Evolutionary conservation across 2,888 invertebrate genomes (phyloP).

Genomic region (Cryptus viduatorius): DNA sequence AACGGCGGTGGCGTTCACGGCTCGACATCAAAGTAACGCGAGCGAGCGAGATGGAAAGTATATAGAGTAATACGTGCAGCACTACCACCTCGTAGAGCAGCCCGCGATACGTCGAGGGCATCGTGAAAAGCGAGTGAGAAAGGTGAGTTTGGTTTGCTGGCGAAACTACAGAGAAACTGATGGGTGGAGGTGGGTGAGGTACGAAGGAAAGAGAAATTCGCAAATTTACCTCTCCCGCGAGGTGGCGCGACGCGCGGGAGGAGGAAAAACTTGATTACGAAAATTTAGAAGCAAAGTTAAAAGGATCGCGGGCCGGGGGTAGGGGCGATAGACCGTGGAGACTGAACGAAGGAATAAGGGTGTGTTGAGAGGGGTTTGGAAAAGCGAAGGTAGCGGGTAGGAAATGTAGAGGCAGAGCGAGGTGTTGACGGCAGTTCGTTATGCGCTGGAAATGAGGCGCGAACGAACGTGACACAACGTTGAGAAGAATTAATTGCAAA

Average conservation of each 20-base stretch:
- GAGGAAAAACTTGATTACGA: slow-evolving; percentile 82
- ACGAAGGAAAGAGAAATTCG: slow-evolving; percentile 75
- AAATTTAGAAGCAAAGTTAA: slow-evolving; percentile 81
- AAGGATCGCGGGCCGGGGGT: slow-evolving; percentile 74
- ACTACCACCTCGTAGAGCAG: slow-evolving; percentile 49
- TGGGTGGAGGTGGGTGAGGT: slow-evolving; percentile 40
- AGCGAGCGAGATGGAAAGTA: slow-evolving; percentile 41
- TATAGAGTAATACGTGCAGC: slow-evolving; percentile 33
- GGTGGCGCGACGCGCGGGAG: slow-evolving; percentile 14
- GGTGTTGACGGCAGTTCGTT: slow-evolving; percentile 76
- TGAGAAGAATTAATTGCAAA: slow-evolving; percentile 83
- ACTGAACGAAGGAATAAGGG: slow-evolving; percentile 25
- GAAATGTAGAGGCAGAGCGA: slow-evolving; percentile 26
- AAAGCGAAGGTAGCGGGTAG: slow-evolving; percentile 72
- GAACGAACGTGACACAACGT: slow-evolving; percentile 82
- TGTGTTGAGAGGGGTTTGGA: slow-evolving; percentile 66
- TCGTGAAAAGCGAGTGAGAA: slow-evolving; percentile 63
- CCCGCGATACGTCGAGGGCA: slow-evolving; percentile 42
- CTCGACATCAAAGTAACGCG: slow-evolving; percentile 81
- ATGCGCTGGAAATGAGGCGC: slow-evolving; percentile 82
- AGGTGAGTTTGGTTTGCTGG: slow-evolving; percentile 63
- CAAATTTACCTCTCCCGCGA: slow-evolving; percentile 76
- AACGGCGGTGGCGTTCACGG: slow-evolving; percentile 81
- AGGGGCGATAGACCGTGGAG: background rate
- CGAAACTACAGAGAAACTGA: slow-evolving; percentile 51